Evolutionary conservation across 2,113 vertebrate genomes (phyloP), one percentile per base, ranked within the genome.

Genomic region (Paratilapia polleni): DNA sequence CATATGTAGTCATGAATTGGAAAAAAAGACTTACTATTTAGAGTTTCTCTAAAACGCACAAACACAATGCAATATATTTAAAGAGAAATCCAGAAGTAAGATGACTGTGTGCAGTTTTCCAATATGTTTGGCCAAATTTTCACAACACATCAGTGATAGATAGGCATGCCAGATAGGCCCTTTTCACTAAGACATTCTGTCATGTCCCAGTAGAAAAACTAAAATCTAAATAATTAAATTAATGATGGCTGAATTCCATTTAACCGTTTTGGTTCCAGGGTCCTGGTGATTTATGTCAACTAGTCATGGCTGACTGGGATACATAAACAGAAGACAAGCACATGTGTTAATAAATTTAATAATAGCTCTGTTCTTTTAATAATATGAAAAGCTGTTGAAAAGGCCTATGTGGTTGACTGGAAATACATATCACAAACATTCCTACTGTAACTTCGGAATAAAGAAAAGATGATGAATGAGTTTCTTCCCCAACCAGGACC

Each of bases 381-480:
- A 61, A 28, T 47, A 77, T 77, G 38, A 77, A 61, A 61, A 61
- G 76, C 17, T n/a, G 75, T 31, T 77, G 60, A 78, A 78, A 63
- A n/a, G 77, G 59, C 22, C 59, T 22, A 12, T 4, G 47, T 54
- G 60, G 60, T 41, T 78, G 81, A 77, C 81, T 64, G 34, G 31
- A 73, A 61, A 73, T 66, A 70, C 41, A 10, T 63, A 80, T 74
- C 19, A 57, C 34, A 79, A 49, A 80, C 59, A 64, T 75, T 19
- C 8, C 47, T 80, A 56, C 49, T 57, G 24, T 4, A 9, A 61
- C 60, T 34, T 17, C 38, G 38, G 38, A 73, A 34, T 49, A 73
- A 73, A 76, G 31, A 56, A 57, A 63, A 83, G 34, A 41, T 73
- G 76, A 83, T 73, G n/a, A 79, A 84, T 79, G 66, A 77, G 15